These are phyloP conservation scores for Pomacea maculata DNA, from an alignment of 1,140 invertebrate genomes.

Conservation along the genomic window DNA sequence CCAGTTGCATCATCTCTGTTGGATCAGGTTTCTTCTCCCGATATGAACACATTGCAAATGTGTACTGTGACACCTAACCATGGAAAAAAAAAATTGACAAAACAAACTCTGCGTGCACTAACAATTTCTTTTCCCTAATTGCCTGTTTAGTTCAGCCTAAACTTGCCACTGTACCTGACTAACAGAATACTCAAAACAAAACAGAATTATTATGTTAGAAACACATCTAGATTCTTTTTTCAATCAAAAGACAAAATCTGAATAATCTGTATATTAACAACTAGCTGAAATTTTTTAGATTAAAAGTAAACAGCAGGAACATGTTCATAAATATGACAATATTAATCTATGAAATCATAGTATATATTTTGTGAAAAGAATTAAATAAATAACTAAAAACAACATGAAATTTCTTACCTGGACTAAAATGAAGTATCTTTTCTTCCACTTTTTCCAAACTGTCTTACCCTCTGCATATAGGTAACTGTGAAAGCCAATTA, in stretches of 20 bases:
- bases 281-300: no score
- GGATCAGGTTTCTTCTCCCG: slow-evolving; percentile 99
- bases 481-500: slow-evolving; percentile 73
- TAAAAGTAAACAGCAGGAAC: no score
- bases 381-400: background rate
- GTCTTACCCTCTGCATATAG: slow-evolving; percentile 94
- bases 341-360: no score
- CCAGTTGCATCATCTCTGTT: slow-evolving; percentile 99
- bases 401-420: slow-evolving; percentile 70
- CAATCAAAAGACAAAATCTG: no score
- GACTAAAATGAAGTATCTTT: slow-evolving; percentile 96
- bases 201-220: no score
- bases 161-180: background rate
- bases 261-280: no score
- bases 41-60: slow-evolving; percentile 99
- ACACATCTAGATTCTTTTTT: no score
- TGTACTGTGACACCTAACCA: slow-evolving; percentile 87
- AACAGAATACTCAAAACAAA: background rate
- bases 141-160: background rate
- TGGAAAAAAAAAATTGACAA: background rate
- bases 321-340: no score
- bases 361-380: slow-evolving; percentile 1
- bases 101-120: background rate
- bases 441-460: slow-evolving; percentile 99
- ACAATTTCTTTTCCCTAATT: background rate